Base-by-base conservation (phyloP, 1,140 invertebrate genomes). In the Sesamia nonagrioides region DNA sequence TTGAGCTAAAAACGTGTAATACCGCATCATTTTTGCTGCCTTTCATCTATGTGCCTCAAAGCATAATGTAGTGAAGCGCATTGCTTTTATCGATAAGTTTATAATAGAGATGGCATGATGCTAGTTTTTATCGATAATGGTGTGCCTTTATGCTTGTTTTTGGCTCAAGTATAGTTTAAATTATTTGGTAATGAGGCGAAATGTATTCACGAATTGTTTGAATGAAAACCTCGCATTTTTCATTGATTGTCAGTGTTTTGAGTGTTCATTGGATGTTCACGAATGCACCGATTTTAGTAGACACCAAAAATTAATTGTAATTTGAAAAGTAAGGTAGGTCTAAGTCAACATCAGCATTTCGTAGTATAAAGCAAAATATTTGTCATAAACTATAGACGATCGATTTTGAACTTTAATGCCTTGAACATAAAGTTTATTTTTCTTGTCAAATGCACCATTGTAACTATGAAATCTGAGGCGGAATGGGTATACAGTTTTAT, bases 401-500 rank as follows among this genome's bases (percentile, higher is more conserved):
- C 11, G 4, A 66, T 40, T 21, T n/a, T 66, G 5, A 35, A 66
- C 37, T 17, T 40, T 66, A 66, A 42, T 7, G 8, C 8, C 61
- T 42, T 40, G 15, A 66, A 66, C 1, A 66, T 42, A 66, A 66
- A 42, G 61, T 66, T 0, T 15, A 45, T 45, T 42, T 66, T 66
- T n/a, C 35, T 61, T n/a, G 52, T 61, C 35, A 66, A 66, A 40
- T n/a, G 21, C 37, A 40, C 6, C n/a, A 6, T 15, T 13, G 6
- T 42, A 66, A 40, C 35, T 66, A 66, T 42, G 6, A 66, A 42
- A 66, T 63, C 13, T 8, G 60, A 18, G 60, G 60, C 60, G 61
- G 37, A 66, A 37, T 66, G 37, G 37, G 37, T 66, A 66, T 21
- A 66, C 17, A 66, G 37, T 66, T 18, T 66, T 45, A 66, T 66